Percentiles rank a stretch among this genome's conserved stretches.
phyloP scores from a whole-genome alignment of 2,888 invertebrate species.

The Fragum fragum region DNA sequence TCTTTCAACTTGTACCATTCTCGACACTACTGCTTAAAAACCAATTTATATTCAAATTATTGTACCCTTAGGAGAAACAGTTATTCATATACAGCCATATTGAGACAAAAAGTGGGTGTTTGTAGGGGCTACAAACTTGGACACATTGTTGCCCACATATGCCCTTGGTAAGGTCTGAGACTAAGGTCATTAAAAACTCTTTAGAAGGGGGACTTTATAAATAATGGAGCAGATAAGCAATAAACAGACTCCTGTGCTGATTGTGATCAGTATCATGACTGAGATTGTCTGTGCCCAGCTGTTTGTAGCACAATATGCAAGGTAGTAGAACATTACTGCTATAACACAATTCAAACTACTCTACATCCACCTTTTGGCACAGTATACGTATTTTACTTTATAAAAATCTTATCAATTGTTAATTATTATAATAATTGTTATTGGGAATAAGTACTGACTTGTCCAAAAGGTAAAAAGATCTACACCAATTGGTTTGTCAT shows the following conservation, averaged over 20 bases:
- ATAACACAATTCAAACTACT: slow-evolving; percentile 59
- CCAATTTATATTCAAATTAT: no score
- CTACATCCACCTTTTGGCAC: slow-evolving; percentile 15
- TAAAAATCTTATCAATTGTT: no score
- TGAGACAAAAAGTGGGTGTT: no score
- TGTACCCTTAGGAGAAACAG: no score
- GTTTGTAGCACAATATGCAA: slow-evolving; percentile 42
- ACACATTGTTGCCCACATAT: slow-evolving; percentile 1
- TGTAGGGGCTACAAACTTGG: slow-evolving; percentile 46
- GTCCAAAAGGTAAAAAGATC: no score
- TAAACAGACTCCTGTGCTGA: neutral
- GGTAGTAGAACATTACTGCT: slow-evolving; percentile 29
- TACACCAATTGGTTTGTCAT: no score
- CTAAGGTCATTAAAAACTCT: slow-evolving; percentile 33
- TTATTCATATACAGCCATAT: no score
- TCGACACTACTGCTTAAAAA: no score
- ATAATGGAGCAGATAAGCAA: slow-evolving; percentile 11
- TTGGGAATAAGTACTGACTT: no score
- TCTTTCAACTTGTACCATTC: no score
- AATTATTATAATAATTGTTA: no score
- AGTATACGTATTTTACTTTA: no score
- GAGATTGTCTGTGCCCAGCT: slow-evolving; percentile 8
- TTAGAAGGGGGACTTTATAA: slow-evolving; percentile 44
- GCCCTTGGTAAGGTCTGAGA: slow-evolving; percentile 59
- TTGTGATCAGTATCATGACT: neutral